These are phyloP conservation scores for Proisotoma minuta DNA, from an alignment of 2,888 invertebrate genomes.

Conservation along the genomic window DNA sequence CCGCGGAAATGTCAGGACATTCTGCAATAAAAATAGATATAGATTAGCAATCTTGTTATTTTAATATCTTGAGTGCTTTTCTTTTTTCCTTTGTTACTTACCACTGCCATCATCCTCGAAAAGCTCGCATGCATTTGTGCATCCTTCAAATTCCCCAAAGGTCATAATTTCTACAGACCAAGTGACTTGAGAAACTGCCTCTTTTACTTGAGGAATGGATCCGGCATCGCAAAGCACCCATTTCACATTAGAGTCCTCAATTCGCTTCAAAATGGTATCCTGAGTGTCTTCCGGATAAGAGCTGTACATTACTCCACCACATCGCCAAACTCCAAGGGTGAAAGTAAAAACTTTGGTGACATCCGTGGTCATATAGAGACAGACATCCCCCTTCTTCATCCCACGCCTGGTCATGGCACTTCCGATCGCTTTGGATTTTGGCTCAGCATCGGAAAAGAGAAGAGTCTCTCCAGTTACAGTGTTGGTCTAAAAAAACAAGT, in stretches of 20 bases:
- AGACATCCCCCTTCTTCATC: slow-evolving; percentile 43
- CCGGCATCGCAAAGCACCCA: slow-evolving; percentile 41
- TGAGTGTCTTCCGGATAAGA: slow-evolving; percentile 46
- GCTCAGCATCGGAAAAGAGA: slow-evolving; percentile 38
- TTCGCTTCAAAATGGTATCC: slow-evolving; percentile 35
- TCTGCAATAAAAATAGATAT: slow-evolving; percentile 12
- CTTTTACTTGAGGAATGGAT: slow-evolving; percentile 31
- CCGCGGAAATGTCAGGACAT: slow-evolving; percentile 26
- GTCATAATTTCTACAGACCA: slow-evolving; percentile 41
- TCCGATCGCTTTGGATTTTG: slow-evolving; percentile 28
- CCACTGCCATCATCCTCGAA: slow-evolving; percentile 41
- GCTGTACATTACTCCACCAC: slow-evolving; percentile 40
- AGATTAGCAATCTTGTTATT: slow-evolving; percentile 2
- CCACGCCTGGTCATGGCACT: slow-evolving; percentile 42
- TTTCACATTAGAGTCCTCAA: slow-evolving; percentile 35
- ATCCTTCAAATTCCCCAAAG: slow-evolving; percentile 34
- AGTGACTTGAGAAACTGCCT: slow-evolving; percentile 25
- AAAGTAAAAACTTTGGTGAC: slow-evolving; percentile 40
- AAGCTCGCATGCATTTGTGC: slow-evolving; percentile 34
- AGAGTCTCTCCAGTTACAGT: slow-evolving; percentile 39
- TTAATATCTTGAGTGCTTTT: too few species aligned
- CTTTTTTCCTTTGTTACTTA: slow-evolving; percentile 10
- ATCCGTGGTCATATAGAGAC: slow-evolving; percentile 43
- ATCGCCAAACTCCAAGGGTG: slow-evolving; percentile 41
- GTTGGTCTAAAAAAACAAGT: slow-evolving; percentile 34